Conservation (phyloP, 2,113 vertebrate species). For the Rattus norvegicus region DNA sequence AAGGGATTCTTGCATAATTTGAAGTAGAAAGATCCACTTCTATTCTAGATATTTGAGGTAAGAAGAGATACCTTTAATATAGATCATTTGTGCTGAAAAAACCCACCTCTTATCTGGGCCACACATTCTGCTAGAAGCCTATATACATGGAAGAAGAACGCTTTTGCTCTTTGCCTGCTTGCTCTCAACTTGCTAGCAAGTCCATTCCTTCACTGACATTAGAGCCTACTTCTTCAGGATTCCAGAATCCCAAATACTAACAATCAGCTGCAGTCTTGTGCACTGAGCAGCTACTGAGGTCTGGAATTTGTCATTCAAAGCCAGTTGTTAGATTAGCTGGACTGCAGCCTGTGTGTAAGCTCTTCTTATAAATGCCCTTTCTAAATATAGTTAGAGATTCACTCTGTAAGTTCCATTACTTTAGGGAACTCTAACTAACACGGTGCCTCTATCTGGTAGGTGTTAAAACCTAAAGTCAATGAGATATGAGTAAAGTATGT, state of each 20-base stretch:
- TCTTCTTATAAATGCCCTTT: neutral
- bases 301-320: neutral
- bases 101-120: neutral
- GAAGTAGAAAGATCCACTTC: neutral
- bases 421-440: neutral
- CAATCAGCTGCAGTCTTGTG: neutral
- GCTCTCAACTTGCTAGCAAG: neutral
- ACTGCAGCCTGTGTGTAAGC: neutral
- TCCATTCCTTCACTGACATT: neutral
- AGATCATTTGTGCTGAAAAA: neutral
- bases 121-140: neutral
- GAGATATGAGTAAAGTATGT: neutral
- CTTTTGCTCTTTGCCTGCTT: neutral
- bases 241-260: neutral
- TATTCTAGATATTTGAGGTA: neutral
- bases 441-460: neutral
- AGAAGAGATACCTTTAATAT: neutral
- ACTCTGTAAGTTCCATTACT: neutral
- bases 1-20: neutral
- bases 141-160: neutral
- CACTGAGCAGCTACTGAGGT: neutral
- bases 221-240: neutral
- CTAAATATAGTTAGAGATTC: neutral
- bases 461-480: neutral
- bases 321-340: neutral